Percentiles rank a stretch among this genome's conserved stretches.
phyloP scores from a whole-genome alignment of 1,140 invertebrate species.

The Drosophila sulfurigaster region DNA sequence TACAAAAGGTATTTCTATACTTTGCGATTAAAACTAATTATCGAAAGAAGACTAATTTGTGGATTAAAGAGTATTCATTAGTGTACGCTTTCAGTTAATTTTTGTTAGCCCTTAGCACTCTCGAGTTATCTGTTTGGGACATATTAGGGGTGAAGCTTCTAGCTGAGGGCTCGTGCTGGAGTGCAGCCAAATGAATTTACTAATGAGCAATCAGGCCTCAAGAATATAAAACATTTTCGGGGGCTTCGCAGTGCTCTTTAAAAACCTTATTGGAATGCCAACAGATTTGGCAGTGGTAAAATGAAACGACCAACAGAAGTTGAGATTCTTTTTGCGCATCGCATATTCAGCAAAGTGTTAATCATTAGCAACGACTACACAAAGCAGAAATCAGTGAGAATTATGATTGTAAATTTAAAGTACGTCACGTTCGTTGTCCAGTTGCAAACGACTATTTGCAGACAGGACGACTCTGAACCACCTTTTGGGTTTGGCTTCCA shows the following conservation, averaged over 20 bases:
- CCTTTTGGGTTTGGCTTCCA: conserved; percentile 53
- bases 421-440: conserved; percentile 48
- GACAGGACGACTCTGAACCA: not conserved
- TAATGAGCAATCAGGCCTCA: conserved; percentile 80
- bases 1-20: too few relatives aligned
- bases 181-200: conserved; percentile 78
- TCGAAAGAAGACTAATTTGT: too few relatives aligned
- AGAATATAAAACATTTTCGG: conserved; percentile 53
- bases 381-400: conserved; percentile 65
- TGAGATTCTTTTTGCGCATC: not conserved
- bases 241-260: conserved; percentile 47
- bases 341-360: conserved; percentile 49
- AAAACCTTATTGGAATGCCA: conserved; percentile 32
- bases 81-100: not conserved
- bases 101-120: not conserved
- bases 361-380: conserved; percentile 68
- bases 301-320: not conserved
- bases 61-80: conserved; percentile 21
- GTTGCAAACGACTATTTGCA: conserved; percentile 54
- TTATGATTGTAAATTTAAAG: conserved; percentile 76
- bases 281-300: conserved; percentile 1
- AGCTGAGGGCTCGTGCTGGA: conserved; percentile 52
- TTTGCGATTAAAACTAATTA: too few relatives aligned
- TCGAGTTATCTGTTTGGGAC: conserved; percentile 42
- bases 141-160: not conserved